Base-by-base conservation (phyloP, 1,140 invertebrate species). In the Triops cancriformis region DNA sequence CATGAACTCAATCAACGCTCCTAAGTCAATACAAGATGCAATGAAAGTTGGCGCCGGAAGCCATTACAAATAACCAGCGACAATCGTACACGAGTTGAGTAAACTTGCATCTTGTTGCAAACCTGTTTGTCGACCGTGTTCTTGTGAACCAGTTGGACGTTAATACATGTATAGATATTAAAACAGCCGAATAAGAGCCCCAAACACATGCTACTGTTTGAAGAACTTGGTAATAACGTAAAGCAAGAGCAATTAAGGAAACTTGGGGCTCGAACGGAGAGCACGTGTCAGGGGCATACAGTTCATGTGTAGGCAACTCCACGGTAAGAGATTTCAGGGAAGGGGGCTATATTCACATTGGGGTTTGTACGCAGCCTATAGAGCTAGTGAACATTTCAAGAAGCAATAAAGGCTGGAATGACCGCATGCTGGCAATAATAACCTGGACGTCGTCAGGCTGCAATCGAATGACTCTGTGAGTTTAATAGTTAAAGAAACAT, bases 191-290 rank as follows among this genome's bases (percentile, higher is more conserved):
- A 64, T 4, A 64, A 64, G 45, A 64, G 51, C 51, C 51, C 51
- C 14, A 64, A 23, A 37, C 31, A 37, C 31, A 37, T 37, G 31
- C 31, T 64, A 6, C 51, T 64, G 51, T 64, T 64, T 64, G 51
- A 64, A 64, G 51, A 64, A 64, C 51, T 18, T 64, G 10, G 51
- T 64, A 64, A 64, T 64, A 64, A 64, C 23, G 51, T 64, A 64
- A 64, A 64, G 51, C 51, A 64, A 64, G 51, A 37, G 51, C 51
- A 64, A 64, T 64, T 64, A 64, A 64, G 51, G 51, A 5, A 37
- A 64, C 51, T 64, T 18, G 51, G 11, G 23, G 14, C 7, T 6
- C 51, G 10, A 5, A 23, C 51, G 7, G 18, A 64, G 18, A 64
- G 51, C 51, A 64, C 51, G n/a, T 64, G 51, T 9, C 51, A 23